Base-by-base conservation (phyloP, 2,888 invertebrate species). In the Hecatera dysodea region DNA sequence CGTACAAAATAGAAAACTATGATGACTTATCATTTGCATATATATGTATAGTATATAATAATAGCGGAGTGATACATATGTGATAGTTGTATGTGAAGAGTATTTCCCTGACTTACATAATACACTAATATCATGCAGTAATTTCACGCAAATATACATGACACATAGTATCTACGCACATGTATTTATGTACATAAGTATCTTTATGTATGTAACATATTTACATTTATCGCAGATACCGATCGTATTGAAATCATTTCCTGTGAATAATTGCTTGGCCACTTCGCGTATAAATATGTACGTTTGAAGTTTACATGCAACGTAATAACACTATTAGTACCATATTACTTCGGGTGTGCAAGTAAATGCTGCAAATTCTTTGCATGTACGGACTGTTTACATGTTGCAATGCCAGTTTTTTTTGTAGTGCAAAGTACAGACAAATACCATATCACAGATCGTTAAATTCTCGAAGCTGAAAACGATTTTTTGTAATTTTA, bases 161-260 rank as follows among this genome's bases (percentile, higher is more conserved):
- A 46, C 50, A 52, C 11, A 44, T 27, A 52, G 1, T 29, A 67
- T 15, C 6, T 27, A 7, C 8, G 29, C 2, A 27, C 9, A 24
- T 36, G 4, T 29, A 17, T 11, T 3, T 46, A 50, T 7, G 12
- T 15, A 59, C 1, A 19, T 44, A 33, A 4, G 17, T 36, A 52
- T 7, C 7, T 56, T 33, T 4, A 3, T 36, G 15, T 55, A n/a
- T 42, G 17, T 44, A 15, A 55, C 24, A 36, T 6, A 6, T 29
- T 8, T n/a, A 56, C 57, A 65, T 79, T 59, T 59, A 67, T 57
- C 44, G 11, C 61, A 69, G 61, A 67, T 66, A 67, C n/a, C n/a
- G n/a, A n/a, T 65, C 27, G 56, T 63, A 62, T 59, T 63, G 67
- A 57, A 63, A 69, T 67, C 27, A 74, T 83, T 82, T 72, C 81